Percentiles rank a stretch among this genome's conserved stretches.
Conservation (phyloP, 2,113 vertebrate species). For the Cygnus buccinator region DNA sequence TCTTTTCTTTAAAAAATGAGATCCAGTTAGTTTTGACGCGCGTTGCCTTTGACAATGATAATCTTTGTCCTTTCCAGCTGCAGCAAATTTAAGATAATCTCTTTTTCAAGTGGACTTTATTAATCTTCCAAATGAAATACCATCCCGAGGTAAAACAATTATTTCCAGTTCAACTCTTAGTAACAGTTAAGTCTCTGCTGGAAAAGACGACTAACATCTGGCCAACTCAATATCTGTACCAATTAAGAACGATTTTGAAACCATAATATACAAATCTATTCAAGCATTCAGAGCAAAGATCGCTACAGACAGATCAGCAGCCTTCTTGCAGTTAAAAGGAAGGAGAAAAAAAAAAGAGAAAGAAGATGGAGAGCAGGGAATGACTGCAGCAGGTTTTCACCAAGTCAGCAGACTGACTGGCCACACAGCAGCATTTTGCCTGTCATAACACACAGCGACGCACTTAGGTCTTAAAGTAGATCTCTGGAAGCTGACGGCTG, state of each 20-base stretch:
- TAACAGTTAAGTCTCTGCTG: not conserved
- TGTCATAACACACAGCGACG: not conserved
- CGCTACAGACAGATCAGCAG: not conserved
- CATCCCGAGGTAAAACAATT: constrained; percentile 69
- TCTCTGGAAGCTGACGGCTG: not conserved
- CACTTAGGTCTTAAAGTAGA: not conserved
- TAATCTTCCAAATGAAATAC: constrained; percentile 63
- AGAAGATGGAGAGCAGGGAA: not conserved
- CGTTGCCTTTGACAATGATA: constrained; percentile 39
- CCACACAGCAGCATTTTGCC: not conserved
- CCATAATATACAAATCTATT: constrained; percentile 7
- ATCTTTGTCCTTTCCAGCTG: constrained; percentile 68
- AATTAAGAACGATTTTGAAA: constrained; percentile 37
- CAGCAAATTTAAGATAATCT: constrained; percentile 68
- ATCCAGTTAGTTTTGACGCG: constrained; percentile 32
- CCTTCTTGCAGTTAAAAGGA: not conserved
- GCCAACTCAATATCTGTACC: constrained; percentile 28
- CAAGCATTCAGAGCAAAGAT: not conserved
- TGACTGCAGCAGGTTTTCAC: not conserved
- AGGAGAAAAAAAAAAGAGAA: not conserved
- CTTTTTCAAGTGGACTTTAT: constrained; percentile 69
- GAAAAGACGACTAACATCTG: constrained; percentile 13
- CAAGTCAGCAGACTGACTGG: not conserved
- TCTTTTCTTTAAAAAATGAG: constrained; percentile 2
- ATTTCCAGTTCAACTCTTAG: constrained; percentile 51